phyloP scores from a whole-genome alignment of 2,888 invertebrate genomes.

The Pammene aurita region DNA sequence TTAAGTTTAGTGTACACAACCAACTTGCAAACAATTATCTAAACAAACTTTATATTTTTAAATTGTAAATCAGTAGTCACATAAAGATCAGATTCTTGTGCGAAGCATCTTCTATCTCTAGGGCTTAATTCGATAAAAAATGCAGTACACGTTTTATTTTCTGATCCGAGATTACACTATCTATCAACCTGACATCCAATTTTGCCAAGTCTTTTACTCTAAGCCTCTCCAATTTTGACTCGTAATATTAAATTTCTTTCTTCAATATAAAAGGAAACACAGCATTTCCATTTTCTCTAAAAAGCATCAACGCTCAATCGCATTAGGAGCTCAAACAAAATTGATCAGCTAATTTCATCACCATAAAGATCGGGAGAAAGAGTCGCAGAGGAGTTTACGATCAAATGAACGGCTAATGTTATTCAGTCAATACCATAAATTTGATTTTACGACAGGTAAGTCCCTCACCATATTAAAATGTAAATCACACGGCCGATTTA shows the following conservation, averaged over 20 bases:
- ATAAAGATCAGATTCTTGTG: not conserved
- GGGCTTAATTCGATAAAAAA: not conserved
- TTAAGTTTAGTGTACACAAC: too few species aligned
- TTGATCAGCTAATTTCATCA: slow-evolving; percentile 62
- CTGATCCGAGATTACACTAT: slow-evolving; percentile 9
- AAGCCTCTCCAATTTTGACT: slow-evolving; percentile 27
- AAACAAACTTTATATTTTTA: too few species aligned
- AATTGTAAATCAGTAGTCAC: not conserved
- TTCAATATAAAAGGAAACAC: slow-evolving; percentile 23
- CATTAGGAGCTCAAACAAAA: slow-evolving; percentile 43
- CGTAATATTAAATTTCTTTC: slow-evolving; percentile 28
- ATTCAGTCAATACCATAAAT: slow-evolving; percentile 76
- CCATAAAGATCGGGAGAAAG: slow-evolving; percentile 52
- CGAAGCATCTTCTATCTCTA: not conserved
- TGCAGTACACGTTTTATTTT: not conserved
- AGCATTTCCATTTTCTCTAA: slow-evolving; percentile 40
- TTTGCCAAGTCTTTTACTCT: slow-evolving; percentile 19
- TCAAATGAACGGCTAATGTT: slow-evolving; percentile 60
- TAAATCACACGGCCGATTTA: slow-evolving; percentile 81
- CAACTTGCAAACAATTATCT: too few species aligned
- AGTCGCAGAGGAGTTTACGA: slow-evolving; percentile 47
- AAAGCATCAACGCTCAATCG: slow-evolving; percentile 42
- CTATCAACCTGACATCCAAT: slow-evolving; percentile 35
- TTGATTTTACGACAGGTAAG: slow-evolving; percentile 76
- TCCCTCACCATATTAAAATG: slow-evolving; percentile 80